Evolutionary conservation across 2,113 vertebrate species (phyloP).

Genomic region (Leptobrachium ailaonicum): DNA sequence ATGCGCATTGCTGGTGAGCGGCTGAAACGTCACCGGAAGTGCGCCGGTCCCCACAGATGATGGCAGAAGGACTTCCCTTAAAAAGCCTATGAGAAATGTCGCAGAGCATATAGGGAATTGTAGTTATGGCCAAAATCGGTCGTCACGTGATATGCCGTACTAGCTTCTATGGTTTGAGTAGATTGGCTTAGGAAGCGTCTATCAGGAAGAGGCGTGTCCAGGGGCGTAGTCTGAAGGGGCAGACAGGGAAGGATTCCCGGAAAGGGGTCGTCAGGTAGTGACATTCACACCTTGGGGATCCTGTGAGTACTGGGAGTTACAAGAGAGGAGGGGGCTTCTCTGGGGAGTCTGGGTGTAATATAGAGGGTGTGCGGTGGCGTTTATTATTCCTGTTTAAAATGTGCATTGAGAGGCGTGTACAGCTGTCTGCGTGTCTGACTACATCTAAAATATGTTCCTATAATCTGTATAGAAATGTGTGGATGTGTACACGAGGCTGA

Average conservation of each 20-base stretch:
- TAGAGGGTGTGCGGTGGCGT: background rate
- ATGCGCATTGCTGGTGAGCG: no score
- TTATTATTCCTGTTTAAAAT: background rate
- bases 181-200: conserved; percentile 21
- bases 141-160: no score
- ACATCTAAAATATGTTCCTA: no score
- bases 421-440: no score
- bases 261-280: background rate
- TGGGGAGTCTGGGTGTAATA: background rate
- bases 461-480: no score
- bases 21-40: no score
- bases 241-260: background rate
- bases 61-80: no score
- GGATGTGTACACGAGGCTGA: no score
- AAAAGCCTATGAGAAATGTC: background rate
- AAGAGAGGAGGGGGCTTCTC: no score
- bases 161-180: no score
- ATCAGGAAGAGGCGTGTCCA: conserved; percentile 12
- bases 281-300: background rate
- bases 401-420: no score
- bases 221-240: background rate
- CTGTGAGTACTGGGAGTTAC: background rate
- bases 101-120: background rate
- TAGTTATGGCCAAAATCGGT: background rate
- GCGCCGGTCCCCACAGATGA: no score